Percentiles rank a stretch among this genome's conserved stretches.
These are phyloP conservation scores for Drosophila trapezifrons DNA, from an alignment of 1,140 invertebrate species.

Conservation along the genomic window DNA sequence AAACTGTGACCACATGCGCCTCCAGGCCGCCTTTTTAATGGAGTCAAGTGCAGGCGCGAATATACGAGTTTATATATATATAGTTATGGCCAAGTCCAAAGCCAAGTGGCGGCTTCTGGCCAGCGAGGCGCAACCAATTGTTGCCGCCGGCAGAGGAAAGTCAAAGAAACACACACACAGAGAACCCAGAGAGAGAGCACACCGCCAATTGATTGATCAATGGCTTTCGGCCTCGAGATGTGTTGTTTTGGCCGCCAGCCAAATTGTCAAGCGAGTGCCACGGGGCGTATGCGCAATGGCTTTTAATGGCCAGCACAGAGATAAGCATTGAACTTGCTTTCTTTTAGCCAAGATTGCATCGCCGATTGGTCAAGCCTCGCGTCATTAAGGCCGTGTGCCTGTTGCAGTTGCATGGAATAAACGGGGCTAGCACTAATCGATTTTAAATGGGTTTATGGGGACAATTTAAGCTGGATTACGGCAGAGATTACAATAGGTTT, in stretches of 20 bases:
- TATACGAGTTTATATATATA: neutral
- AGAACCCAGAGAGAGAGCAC: neutral
- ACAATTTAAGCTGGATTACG: constrained; percentile 27
- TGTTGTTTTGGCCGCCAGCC: constrained; percentile 63
- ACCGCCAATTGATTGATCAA: constrained; percentile 70
- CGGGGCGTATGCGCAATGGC: constrained; percentile 73
- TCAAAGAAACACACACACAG: neutral
- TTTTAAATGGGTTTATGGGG: constrained; percentile 26
- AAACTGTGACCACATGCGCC: constrained; percentile 72
- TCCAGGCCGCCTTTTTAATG: constrained; percentile 51
- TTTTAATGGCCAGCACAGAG: constrained; percentile 51
- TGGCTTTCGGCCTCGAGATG: constrained; percentile 57
- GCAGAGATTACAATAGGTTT: neutral
- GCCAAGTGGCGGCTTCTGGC: constrained; percentile 42
- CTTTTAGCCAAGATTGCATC: constrained; percentile 23
- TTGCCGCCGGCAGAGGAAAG: constrained; percentile 34
- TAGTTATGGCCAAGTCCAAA: constrained; percentile 16
- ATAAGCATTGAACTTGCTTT: constrained; percentile 77
- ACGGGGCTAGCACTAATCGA: constrained; percentile 26
- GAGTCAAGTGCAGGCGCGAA: constrained; percentile 68
- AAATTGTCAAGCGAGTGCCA: constrained; percentile 47
- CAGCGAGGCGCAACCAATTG: constrained; percentile 71
- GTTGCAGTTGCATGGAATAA: constrained; percentile 20
- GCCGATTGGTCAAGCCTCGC: constrained; percentile 7
- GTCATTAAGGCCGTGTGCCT: constrained; percentile 68